Conservation (phyloP, 2,113 vertebrate species). For the Solea senegalensis region DNA sequence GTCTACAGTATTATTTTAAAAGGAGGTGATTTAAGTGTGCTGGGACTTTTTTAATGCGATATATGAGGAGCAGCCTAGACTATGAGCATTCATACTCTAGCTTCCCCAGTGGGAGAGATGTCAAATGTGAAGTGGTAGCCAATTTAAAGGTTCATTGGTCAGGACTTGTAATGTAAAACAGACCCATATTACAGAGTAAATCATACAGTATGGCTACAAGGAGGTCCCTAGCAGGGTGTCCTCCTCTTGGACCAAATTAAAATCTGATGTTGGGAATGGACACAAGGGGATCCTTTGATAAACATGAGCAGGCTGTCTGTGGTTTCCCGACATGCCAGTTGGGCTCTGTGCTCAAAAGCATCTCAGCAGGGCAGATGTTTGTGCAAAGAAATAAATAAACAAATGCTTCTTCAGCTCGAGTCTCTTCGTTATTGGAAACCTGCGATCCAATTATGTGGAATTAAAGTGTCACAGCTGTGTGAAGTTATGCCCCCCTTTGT, state of each 20-base stretch:
- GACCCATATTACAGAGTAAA: not conserved
- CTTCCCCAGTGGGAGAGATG: constrained; percentile 3
- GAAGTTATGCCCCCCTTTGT: not conserved
- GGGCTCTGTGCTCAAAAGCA: not conserved
- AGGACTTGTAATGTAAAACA: constrained; percentile 16
- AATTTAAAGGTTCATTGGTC: constrained; percentile 40
- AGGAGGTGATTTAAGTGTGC: not conserved
- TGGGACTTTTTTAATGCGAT: constrained; percentile 32
- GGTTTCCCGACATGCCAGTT: not conserved
- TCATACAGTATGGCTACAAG: not conserved
- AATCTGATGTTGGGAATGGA: not conserved
- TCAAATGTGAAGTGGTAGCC: constrained; percentile 10
- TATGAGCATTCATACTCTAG: constrained; percentile 11
- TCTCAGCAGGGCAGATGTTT: constrained; percentile 10
- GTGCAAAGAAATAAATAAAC: not conserved
- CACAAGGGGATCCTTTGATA: constrained; percentile 14
- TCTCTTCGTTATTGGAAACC: not conserved
- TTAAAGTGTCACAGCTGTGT: not conserved
- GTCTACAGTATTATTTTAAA: not conserved
- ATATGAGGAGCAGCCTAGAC: constrained; percentile 38
- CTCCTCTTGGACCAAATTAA: constrained; percentile 8
- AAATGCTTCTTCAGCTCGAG: not conserved
- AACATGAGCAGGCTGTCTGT: constrained; percentile 16
- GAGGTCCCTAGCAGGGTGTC: not conserved
- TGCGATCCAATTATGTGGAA: constrained; percentile 4